Conservation (phyloP, 2,113 vertebrate genomes). For the Polypterus bichir region DNA sequence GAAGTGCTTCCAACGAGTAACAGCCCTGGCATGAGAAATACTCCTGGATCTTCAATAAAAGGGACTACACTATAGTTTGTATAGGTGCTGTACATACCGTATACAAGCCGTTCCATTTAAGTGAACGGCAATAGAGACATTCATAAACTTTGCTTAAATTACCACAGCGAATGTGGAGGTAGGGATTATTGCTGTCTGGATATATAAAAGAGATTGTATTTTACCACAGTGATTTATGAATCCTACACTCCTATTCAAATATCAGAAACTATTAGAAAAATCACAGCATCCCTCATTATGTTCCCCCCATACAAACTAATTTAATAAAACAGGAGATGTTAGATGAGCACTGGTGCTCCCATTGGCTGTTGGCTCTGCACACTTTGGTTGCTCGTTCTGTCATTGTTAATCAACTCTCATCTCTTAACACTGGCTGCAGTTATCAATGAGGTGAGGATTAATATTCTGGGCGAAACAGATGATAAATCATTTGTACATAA, state of each 20-base stretch:
- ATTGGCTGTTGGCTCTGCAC: conserved; percentile 51
- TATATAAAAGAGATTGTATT: no score
- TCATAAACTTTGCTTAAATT: no score
- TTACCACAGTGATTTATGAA: conserved; percentile 6
- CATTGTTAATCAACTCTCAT: conserved; percentile 82
- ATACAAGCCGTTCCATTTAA: no score
- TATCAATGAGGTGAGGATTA: conserved; percentile 83
- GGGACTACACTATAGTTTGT: no score
- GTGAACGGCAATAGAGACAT: no score
- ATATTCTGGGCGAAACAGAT: conserved; percentile 77
- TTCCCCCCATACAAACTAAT: conserved; percentile 62
- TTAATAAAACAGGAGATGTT: conserved; percentile 53
- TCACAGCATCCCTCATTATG: conserved; percentile 50
- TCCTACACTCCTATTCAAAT: conserved; percentile 53
- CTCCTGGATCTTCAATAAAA: no score
- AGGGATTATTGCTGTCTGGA: no score
- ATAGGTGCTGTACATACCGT: no score
- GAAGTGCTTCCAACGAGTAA: no score
- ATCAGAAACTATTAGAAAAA: conserved; percentile 65
- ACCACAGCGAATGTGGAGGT: no score
- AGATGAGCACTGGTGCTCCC: conserved; percentile 46
- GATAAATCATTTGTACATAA: conserved; percentile 94
- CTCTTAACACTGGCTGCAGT: conserved; percentile 76
- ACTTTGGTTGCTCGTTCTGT: conserved; percentile 69
- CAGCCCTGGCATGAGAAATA: no score